A percentile compares a stretch with the other conserved stretches of the same genome.
These are phyloP conservation scores for Otocyon megalotis DNA, from an alignment of 2,113 vertebrate species.

Conservation along the genomic window DNA sequence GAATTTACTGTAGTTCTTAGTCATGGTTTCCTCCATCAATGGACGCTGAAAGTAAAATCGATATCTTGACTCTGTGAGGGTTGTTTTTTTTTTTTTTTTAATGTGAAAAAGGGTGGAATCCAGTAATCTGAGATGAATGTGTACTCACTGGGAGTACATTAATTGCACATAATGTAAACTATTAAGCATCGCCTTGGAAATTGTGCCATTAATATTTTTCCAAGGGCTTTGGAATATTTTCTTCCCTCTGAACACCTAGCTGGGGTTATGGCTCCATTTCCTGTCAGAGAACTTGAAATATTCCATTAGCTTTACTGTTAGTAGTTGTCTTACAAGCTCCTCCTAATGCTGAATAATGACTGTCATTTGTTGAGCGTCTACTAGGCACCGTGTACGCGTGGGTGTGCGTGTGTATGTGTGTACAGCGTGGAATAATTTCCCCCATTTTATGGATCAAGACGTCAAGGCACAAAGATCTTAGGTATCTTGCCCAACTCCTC, in stretches of 20 bases:
- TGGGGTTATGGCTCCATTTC: constrained; percentile 16
- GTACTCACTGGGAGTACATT: constrained; percentile 7
- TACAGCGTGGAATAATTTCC: neutral
- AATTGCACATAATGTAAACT: constrained; percentile 17
- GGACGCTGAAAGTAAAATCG: constrained; percentile 56
- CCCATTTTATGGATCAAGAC: constrained; percentile 33
- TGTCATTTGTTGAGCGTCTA: neutral
- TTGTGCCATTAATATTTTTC: constrained; percentile 53
- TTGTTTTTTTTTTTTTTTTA: neutral
- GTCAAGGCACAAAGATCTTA: neutral
- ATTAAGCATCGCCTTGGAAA: constrained; percentile 15
- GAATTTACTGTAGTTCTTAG: neutral
- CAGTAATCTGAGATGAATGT: constrained; percentile 56
- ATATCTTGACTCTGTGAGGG: neutral
- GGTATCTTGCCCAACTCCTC: neutral
- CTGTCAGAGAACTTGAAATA: constrained; percentile 30
- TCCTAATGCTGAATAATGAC: constrained; percentile 17
- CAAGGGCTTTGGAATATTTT: constrained; percentile 50
- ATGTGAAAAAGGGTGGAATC: constrained; percentile 15
- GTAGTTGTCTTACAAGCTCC: constrained; percentile 44
- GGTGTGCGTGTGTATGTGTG: neutral
- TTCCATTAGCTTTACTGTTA: constrained; percentile 49
- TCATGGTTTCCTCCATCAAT: constrained; percentile 18
- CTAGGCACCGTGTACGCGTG: neutral
- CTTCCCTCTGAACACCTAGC: constrained; percentile 36